Percentiles rank a stretch among this genome's conserved stretches.
Evolutionary conservation across 2,113 vertebrate species (phyloP).

Genomic region (Choloepus hoffmanni): DNA sequence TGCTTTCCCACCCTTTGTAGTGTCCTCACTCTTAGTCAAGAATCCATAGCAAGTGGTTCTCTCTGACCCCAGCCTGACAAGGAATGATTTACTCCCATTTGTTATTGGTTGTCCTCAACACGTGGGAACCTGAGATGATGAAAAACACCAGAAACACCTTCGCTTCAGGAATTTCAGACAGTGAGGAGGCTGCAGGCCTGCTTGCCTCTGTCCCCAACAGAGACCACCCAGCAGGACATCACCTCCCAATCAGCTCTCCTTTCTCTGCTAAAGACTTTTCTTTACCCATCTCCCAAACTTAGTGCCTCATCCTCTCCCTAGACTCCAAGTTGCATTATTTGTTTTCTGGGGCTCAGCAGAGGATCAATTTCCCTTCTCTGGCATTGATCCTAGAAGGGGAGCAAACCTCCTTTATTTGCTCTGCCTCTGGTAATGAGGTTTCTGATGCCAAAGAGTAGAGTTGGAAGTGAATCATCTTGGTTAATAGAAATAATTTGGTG

Average conservation of each 20-base stretch:
- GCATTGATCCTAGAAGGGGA: not conserved
- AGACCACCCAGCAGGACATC: not conserved
- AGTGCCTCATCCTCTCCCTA: not conserved
- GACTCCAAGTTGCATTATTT: not conserved
- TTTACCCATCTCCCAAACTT: not conserved
- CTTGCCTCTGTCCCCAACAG: not conserved
- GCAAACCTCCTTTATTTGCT: not conserved
- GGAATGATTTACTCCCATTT: not conserved
- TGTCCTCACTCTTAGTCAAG: not conserved
- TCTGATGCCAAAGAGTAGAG: not conserved
- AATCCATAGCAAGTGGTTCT: not conserved
- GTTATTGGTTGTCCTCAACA: not conserved
- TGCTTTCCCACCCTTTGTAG: not conserved
- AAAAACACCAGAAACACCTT: not conserved
- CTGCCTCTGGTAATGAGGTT: constrained; percentile 11
- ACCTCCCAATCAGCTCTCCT: not conserved
- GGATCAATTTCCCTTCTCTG: not conserved
- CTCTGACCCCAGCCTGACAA: not conserved
- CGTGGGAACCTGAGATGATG: not conserved
- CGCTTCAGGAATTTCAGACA: not conserved
- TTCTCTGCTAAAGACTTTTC: not conserved
- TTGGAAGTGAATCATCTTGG: not conserved
- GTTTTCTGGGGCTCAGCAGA: not conserved
- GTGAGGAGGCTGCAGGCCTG: not conserved
- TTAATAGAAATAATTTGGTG: not conserved